phyloP scores from a whole-genome alignment of 2,888 invertebrate genomes.

The Drosophila prostipennis region DNA sequence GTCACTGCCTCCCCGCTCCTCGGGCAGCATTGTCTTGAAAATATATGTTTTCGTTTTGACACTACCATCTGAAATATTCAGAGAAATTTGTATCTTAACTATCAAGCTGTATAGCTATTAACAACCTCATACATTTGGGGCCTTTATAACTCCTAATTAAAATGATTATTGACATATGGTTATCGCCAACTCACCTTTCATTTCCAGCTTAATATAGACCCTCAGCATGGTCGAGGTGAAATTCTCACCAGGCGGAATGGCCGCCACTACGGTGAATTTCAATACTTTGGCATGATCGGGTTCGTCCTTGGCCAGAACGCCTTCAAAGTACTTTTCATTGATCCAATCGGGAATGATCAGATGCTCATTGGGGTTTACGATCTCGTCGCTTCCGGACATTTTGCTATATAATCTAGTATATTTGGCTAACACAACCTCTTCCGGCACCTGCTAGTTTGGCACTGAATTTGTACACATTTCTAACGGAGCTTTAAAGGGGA shows the following conservation, averaged over 20 bases:
- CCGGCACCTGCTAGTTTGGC: not conserved
- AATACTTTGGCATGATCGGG: constrained; percentile 59
- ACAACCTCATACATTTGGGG: too few relatives aligned
- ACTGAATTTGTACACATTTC: constrained; percentile 6
- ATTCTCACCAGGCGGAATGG: constrained; percentile 80
- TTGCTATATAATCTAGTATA: not conserved
- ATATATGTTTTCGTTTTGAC: constrained; percentile 67
- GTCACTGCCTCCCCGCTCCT: constrained; percentile 63
- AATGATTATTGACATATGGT: not conserved
- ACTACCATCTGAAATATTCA: constrained; percentile 56
- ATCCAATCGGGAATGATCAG: constrained; percentile 74
- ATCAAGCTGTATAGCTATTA: too few relatives aligned
- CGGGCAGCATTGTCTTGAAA: constrained; percentile 73
- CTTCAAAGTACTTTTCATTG: constrained; percentile 66
- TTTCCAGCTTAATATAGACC: constrained; percentile 68
- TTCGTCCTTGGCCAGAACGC: constrained; percentile 66
- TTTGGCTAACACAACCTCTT: not conserved
- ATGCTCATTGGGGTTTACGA: constrained; percentile 71
- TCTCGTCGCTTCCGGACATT: constrained; percentile 34
- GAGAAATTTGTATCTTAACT: too few relatives aligned
- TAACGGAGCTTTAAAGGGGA: constrained; percentile 2
- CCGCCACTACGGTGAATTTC: constrained; percentile 71
- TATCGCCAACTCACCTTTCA: constrained; percentile 59
- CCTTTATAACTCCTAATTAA: too few relatives aligned
- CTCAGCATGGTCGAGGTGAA: constrained; percentile 80